phyloP scores from a whole-genome alignment of 2,797 vertebrate genomes.

The Pantherophis alleghaniensis region DNA sequence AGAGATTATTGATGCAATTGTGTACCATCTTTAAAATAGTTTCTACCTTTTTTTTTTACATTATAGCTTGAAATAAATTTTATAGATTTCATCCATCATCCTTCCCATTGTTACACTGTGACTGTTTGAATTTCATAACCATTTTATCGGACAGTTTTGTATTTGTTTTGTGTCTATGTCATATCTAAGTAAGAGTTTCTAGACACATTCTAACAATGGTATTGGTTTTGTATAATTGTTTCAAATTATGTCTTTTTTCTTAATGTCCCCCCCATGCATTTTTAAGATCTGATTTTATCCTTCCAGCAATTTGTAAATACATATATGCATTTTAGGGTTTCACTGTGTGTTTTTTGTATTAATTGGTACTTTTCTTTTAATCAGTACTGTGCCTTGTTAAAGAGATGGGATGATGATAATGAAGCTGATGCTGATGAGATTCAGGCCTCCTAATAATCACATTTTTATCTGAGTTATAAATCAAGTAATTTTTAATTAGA shows the following conservation, averaged over 20 bases:
- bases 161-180: background rate
- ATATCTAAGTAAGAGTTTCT: background rate
- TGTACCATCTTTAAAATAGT: background rate
- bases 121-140: background rate
- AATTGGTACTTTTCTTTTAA: background rate
- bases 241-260: background rate
- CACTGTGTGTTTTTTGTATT: background rate
- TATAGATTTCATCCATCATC: background rate
- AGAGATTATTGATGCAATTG: background rate
- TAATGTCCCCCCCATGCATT: background rate
- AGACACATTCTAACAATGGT: background rate
- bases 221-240: background rate
- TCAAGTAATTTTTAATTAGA: background rate
- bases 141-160: background rate
- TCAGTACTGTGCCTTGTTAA: background rate
- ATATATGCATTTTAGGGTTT: background rate
- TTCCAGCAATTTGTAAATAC: background rate
- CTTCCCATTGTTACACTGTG: background rate
- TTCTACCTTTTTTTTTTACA: background rate
- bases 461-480: background rate
- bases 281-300: background rate
- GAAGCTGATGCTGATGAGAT: background rate
- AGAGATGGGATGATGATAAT: background rate
- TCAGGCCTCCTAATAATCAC: background rate
- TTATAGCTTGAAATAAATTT: background rate